Evolutionary conservation across 2,113 vertebrate genomes (phyloP), one percentile per base, ranked within the genome.

Genomic region (Percina caprodes): DNA sequence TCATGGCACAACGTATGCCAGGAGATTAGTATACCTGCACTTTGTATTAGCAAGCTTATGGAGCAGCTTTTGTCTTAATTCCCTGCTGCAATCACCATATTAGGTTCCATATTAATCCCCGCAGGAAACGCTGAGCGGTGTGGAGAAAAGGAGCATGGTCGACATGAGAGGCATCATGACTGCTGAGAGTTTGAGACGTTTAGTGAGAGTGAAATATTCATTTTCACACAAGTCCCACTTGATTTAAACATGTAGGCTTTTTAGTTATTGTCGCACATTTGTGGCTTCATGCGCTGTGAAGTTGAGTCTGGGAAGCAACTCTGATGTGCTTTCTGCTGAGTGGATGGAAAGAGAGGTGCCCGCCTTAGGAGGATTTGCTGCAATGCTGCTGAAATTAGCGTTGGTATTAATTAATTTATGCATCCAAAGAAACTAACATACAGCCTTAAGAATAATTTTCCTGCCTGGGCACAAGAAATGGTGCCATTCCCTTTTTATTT

Each of bases 311-410:
- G 49, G 80, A 86, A 82, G 69, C 26, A 82, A 72, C 79, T 85
- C 72, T 42, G 83, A 87, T 68, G 80, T 70, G 67, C 84, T 88
- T 91, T 93, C 79, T 79, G 88, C 91, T 93, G 90, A 94, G 88
- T 85, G 46, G 80, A 81, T 89, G 83, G 85, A 93, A 93, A 85
- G 82, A 83, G 82, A 84, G 81, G 70, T 69, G 73, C 46, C 54
- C 54, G 82, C 88, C 88, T 84, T 7, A 89, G 91, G 89, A 90
- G 76, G 72, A 82, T 77, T 85, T 74, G 48, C 66, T 75, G 88
- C 90, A 88, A 74, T 73, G 82, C 72, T 89, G 91, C 89, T 82
- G 71, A 89, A 92, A 90, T 90, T 89, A 91, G 84, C 79, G 13
- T 82, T 26, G 19, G 46, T 73, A 72, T 86, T 92, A 83, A 93